phyloP scores from a whole-genome alignment of 2,797 vertebrate genomes.

The Lacerta agilis region DNA sequence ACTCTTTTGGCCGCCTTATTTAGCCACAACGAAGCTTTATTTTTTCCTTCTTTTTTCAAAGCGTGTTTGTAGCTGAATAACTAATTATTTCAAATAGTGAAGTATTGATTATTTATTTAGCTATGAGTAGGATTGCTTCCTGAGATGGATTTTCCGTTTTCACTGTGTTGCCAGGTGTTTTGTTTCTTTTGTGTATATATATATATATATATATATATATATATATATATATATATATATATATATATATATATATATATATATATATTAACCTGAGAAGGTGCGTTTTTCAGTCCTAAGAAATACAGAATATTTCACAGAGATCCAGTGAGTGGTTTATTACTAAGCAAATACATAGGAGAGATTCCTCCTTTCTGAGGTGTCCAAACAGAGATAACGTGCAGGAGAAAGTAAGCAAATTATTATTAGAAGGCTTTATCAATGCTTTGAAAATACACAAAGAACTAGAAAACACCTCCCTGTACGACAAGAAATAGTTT shows the following conservation, averaged over 20 bases:
- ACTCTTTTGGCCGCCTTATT: neutral
- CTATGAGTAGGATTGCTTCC: conserved; percentile 9
- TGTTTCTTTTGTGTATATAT: neutral
- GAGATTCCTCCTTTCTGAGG: neutral
- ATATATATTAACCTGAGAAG: no score
- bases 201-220: no score
- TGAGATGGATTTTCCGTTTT: conserved; percentile 29
- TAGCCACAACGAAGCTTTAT: neutral
- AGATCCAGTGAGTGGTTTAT: neutral
- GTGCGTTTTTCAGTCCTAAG: neutral
- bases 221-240: no score
- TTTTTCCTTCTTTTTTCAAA: neutral
- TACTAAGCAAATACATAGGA: conserved; percentile 22
- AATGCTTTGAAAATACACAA: neutral
- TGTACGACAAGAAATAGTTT: conserved; percentile 44
- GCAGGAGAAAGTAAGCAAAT: conserved; percentile 18
- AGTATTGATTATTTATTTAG: neutral
- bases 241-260: no score
- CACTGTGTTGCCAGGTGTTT: neutral
- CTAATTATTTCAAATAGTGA: neutral
- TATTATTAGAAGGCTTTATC: neutral
- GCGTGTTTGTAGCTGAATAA: neutral
- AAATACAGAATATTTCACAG: neutral
- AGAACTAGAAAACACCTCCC: neutral
- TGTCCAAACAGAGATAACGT: neutral